Base-by-base conservation (phyloP, 2,888 invertebrate genomes). In the Aproaerema taeniolella region DNA sequence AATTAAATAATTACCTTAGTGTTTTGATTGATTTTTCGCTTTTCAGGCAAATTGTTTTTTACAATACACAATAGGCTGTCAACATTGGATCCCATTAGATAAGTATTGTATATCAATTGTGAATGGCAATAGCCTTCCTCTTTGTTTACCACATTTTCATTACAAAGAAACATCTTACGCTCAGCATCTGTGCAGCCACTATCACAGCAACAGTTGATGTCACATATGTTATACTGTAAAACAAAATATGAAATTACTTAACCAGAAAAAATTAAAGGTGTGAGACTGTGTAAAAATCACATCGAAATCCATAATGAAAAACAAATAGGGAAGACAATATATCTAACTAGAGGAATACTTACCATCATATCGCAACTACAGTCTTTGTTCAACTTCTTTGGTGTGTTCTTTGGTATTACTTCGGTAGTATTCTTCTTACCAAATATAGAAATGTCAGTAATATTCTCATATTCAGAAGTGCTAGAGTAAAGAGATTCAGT, bases 141-240 rank as follows among this genome's bases (percentile, higher is more conserved):
- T 55, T 49, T 31, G 14, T 13, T 35, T 13, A 9, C 26, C 16
- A n/a, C 41, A 38, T 29, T 40, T 41, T 74, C 68, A 35, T 67
- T 58, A 63, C 95, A 95, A 42, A 76, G 83, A 71, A 95, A 93
- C 2, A 89, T 76, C 41, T 72, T 61, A 42, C 82, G 80, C 53
- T 94, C 91, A 37, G 78, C 75, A 15, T 78, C 70, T 7, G 88
- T 76, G 61, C 95, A 96, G 54, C 95, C 93, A 32, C 57, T 61
- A 68, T 96, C 95, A 69, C 96, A 96, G 63, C 95, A 95, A 63
- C 95, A 96, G 67, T 94, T 93, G 38, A 94, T 88, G 72, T 96
- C 94, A 75, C 96, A 96, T 25, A 83, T 77, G 52, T 85, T 77
- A 34, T 74, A 72, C 92, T 92, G 68, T 13, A 41, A 44, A 13